phyloP scores from a whole-genome alignment of 2,113 vertebrate genomes.

The Okapia johnstoni region DNA sequence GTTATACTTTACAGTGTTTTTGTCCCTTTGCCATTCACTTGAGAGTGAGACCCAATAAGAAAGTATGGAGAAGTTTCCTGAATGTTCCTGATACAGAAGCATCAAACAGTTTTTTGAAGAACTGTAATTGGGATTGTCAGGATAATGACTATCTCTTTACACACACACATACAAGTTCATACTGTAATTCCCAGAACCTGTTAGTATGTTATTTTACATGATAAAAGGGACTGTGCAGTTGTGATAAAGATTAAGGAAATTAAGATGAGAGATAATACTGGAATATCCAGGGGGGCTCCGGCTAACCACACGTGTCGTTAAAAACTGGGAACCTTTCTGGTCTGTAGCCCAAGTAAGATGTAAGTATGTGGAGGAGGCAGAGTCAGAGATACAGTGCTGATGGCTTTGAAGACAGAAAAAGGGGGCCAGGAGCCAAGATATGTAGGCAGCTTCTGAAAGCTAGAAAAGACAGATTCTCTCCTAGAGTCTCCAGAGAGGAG shows the following conservation, averaged over 20 bases:
- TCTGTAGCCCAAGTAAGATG: not conserved
- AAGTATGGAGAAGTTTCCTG: not conserved
- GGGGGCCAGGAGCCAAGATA: not conserved
- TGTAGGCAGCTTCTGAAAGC: not conserved
- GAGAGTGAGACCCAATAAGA: not conserved
- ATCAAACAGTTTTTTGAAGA: not conserved
- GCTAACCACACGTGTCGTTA: not conserved
- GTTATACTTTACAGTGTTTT: not conserved
- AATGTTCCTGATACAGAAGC: not conserved
- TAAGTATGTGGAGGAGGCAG: not conserved
- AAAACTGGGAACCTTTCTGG: not conserved
- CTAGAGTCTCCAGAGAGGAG: not conserved
- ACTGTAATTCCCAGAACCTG: not conserved
- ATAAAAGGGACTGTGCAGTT: not conserved
- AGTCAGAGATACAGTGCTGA: not conserved
- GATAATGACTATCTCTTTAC: not conserved
- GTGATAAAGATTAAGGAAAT: not conserved
- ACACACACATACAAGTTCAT: not conserved
- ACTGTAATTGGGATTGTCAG: not conserved
- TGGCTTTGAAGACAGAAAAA: not conserved
- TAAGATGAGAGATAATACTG: not conserved
- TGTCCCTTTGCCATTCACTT: not conserved
- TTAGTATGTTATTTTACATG: not conserved
- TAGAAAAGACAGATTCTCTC: not conserved
- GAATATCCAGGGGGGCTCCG: accelerated